These are phyloP conservation scores for Venustaconcha ellipsiformis DNA, from an alignment of 1,140 invertebrate species.

Conservation along the genomic window DNA sequence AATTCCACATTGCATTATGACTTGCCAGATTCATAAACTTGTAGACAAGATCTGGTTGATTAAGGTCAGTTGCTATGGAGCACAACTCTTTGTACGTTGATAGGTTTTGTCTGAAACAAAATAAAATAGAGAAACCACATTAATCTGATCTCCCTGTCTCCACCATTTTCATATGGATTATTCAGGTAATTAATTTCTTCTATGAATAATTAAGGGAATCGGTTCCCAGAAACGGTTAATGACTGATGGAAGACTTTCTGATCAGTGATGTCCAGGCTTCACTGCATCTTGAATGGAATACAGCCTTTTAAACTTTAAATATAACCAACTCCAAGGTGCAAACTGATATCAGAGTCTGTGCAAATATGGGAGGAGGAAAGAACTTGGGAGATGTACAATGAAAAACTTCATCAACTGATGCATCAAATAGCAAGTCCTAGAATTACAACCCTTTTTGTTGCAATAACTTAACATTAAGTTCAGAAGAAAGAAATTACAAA, in stretches of 20 bases:
- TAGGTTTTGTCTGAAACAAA: conserved; percentile 77
- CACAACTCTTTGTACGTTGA: conserved; percentile 96
- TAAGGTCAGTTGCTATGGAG: conserved; percentile 90
- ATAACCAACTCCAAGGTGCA: too few relatives aligned
- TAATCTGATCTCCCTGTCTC: neutral
- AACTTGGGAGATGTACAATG: too few relatives aligned
- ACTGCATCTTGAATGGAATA: too few relatives aligned
- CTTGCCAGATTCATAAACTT: conserved; percentile 96
- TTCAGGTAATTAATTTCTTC: neutral
- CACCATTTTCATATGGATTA: neutral
- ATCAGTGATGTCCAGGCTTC: neutral
- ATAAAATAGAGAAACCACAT: conserved; percentile 3
- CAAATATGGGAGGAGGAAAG: too few relatives aligned
- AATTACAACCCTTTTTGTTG: too few relatives aligned
- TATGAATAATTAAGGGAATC: neutral
- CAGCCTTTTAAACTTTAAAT: too few relatives aligned
- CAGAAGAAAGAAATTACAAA: too few relatives aligned
- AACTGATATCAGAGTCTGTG: too few relatives aligned
- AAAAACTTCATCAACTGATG: too few relatives aligned
- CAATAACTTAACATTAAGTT: too few relatives aligned
- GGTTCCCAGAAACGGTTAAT: neutral
- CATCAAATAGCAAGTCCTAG: too few relatives aligned
- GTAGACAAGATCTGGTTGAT: conserved; percentile 94
- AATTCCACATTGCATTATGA: conserved; percentile 94
- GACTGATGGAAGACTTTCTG: neutral